A percentile compares a stretch with the other conserved stretches of the same genome.
Evolutionary conservation across 2,888 invertebrate species (phyloP).

Genomic region (Papilio gigon): DNA sequence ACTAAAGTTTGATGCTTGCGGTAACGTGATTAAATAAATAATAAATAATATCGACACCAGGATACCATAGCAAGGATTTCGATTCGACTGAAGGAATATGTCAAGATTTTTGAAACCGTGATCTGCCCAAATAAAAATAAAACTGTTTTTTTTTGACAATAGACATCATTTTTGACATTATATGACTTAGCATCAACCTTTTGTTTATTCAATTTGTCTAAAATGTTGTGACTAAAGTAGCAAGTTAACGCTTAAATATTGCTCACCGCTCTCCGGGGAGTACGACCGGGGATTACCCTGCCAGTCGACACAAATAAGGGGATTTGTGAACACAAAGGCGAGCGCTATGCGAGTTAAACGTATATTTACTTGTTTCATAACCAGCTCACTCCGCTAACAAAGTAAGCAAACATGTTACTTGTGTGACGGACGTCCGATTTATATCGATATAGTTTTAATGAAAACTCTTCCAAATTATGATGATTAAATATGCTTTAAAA

Average conservation of each 20-base stretch:
- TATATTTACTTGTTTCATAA: conserved; percentile 18
- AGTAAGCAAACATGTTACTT: not conserved
- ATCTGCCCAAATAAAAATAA: not conserved
- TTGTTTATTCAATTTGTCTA: not conserved
- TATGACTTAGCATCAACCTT: too few relatives aligned
- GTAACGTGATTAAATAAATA: not conserved
- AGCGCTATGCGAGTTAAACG: conserved; percentile 16
- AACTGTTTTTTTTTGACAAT: too few relatives aligned
- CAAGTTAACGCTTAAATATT: conserved; percentile 20
- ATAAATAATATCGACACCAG: too few relatives aligned
- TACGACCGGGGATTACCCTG: conserved; percentile 11
- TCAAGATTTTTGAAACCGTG: too few relatives aligned
- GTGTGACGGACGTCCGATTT: too few relatives aligned
- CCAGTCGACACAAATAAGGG: conserved; percentile 2
- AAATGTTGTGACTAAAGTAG: not conserved
- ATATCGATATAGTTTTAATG: not conserved
- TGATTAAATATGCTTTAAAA: too few relatives aligned
- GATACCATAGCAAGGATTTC: too few relatives aligned
- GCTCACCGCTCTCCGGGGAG: not conserved
- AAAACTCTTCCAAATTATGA: not conserved
- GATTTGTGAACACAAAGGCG: conserved; percentile 17
- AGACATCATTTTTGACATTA: too few relatives aligned
- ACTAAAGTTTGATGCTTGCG: too few relatives aligned
- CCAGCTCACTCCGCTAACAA: not conserved
- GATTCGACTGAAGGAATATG: too few relatives aligned